These are phyloP conservation scores for Resseliella maxima DNA, from an alignment of 2,888 invertebrate genomes.

Conservation along the genomic window DNA sequence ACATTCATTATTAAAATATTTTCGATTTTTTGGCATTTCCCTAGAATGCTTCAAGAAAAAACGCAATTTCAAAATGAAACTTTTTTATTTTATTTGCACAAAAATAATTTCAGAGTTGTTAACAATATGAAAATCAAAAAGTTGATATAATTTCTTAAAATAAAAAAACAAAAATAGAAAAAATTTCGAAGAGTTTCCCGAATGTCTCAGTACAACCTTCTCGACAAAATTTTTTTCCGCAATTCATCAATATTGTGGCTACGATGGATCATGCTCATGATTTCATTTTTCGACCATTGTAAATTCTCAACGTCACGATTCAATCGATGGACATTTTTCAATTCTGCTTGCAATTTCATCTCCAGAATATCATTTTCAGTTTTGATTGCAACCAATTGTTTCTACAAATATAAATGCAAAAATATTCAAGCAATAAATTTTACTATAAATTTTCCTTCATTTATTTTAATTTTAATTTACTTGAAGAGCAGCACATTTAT, in stretches of 20 bases:
- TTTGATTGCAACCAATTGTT: slow-evolving; percentile 5
- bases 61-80: too few species aligned
- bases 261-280: background rate
- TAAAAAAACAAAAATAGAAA: too few species aligned
- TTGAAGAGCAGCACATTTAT: background rate
- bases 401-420: background rate
- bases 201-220: background rate
- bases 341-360: background rate
- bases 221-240: background rate
- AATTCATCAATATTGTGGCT: background rate
- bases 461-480: background rate
- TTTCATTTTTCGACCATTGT: background rate
- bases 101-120: too few species aligned
- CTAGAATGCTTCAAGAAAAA: too few species aligned
- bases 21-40: too few species aligned
- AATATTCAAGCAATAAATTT: too few species aligned
- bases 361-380: background rate
- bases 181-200: too few species aligned
- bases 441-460: too few species aligned
- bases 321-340: background rate
- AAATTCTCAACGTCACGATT: background rate
- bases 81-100: too few species aligned
- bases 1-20: too few species aligned
- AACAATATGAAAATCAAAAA: too few species aligned
- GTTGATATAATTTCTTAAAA: too few species aligned